These are phyloP conservation scores for Danaus plexippus DNA, from an alignment of 1,140 invertebrate genomes.

Conservation along the genomic window DNA sequence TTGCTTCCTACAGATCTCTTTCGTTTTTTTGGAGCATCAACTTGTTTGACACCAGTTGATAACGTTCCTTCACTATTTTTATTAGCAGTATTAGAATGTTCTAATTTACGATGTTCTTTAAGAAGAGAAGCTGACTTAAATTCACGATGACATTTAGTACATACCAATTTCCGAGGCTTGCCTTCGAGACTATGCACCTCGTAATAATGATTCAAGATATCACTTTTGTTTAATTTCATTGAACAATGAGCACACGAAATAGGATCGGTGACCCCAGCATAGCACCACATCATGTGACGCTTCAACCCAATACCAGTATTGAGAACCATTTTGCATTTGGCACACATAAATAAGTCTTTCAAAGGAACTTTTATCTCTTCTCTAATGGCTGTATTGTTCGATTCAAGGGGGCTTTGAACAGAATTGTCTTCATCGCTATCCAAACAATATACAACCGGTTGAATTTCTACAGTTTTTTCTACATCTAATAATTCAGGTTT, in stretches of 20 bases:
- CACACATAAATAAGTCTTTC: conserved; percentile 31
- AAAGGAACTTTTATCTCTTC: conserved; percentile 11
- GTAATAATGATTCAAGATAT: conserved; percentile 30
- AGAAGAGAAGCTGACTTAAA: conserved; percentile 8
- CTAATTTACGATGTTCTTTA: conserved; percentile 27
- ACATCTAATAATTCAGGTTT: too few relatives aligned
- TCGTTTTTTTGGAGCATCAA: conserved; percentile 20
- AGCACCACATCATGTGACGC: conserved; percentile 31
- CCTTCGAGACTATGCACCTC: conserved; percentile 17
- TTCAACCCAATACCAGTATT: conserved; percentile 29
- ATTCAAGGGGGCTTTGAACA: conserved; percentile 4
- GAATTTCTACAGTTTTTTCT: conserved; percentile 7
- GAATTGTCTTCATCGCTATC: conserved; percentile 55
- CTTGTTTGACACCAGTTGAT: conserved; percentile 1
- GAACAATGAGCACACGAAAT: conserved; percentile 35
- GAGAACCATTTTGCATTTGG: conserved; percentile 24
- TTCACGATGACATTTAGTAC: conserved; percentile 20
- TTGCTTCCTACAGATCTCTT: conserved; percentile 16
- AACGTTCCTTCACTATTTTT: conserved; percentile 1
- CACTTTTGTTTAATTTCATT: conserved; percentile 7
- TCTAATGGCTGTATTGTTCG: not conserved
- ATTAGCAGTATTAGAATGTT: conserved; percentile 20
- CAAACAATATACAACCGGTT: conserved; percentile 34
- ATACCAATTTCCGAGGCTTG: conserved; percentile 11
- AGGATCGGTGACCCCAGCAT: conserved; percentile 1